Percentiles rank a stretch among this genome's conserved stretches.
Evolutionary conservation across 2,888 invertebrate genomes (phyloP).

Genomic region (Oeneis ivallda): DNA sequence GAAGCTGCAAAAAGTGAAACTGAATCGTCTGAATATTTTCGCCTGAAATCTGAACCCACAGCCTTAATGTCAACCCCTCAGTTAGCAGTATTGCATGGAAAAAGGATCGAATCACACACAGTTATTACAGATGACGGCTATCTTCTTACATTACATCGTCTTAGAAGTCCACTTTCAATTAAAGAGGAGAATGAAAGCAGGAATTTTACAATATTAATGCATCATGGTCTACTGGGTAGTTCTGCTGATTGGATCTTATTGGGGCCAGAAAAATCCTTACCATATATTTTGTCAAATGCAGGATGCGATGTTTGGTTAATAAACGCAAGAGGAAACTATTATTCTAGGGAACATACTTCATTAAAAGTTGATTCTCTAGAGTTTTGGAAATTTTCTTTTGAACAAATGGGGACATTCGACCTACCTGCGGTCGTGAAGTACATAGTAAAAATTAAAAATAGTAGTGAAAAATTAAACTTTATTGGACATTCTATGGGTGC

Average conservation of each 20-base stretch:
- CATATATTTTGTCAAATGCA: conserved; percentile 75
- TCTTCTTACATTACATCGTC: conserved; percentile 58
- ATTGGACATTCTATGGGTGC: conserved; percentile 71
- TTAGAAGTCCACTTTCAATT: conserved; percentile 39
- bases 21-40: conserved; percentile 42
- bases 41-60: conserved; percentile 48
- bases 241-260: conserved; percentile 69
- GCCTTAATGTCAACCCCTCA: conserved; percentile 56
- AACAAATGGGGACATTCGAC: conserved; percentile 65
- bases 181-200: conserved; percentile 46
- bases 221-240: conserved; percentile 67
- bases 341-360: conserved; percentile 57
- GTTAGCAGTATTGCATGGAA: conserved; percentile 57
- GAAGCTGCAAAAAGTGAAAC: conserved; percentile 39
- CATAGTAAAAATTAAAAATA: conserved; percentile 51
- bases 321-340: conserved; percentile 70
- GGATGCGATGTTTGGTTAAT: conserved; percentile 84
- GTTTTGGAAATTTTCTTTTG: conserved; percentile 65
- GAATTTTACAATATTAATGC: conserved; percentile 49
- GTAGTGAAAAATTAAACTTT: conserved; percentile 52
- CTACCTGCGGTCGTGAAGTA: conserved; percentile 61
- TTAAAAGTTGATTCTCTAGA: conserved; percentile 45
- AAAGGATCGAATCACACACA: conserved; percentile 56
- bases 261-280: conserved; percentile 61
- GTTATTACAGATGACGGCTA: conserved; percentile 62